phyloP scores from a whole-genome alignment of 1,140 invertebrate genomes.

The Sycobia sp. region DNA sequence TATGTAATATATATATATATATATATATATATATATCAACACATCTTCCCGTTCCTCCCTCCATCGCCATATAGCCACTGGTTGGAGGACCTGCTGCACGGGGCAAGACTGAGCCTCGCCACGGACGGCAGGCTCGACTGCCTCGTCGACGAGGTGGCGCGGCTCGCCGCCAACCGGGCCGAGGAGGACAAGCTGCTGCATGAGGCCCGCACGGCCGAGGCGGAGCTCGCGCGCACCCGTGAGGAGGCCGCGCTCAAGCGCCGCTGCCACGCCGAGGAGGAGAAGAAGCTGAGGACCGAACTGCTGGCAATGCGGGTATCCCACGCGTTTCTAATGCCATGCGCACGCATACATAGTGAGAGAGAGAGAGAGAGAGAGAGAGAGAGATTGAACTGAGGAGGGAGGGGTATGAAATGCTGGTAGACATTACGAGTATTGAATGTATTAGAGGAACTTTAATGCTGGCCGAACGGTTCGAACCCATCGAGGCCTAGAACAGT shows the following conservation, averaged over 20 bases:
- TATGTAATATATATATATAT: no score
- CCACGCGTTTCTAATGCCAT: no score
- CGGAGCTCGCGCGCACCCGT: background rate
- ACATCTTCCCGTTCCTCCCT: no score
- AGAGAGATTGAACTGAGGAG: no score
- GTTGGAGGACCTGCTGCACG: constrained; percentile 44
- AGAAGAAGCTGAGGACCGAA: background rate
- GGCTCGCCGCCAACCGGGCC: background rate
- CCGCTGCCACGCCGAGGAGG: background rate
- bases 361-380: no score
- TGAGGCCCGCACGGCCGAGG: background rate
- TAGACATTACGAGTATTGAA: no score
- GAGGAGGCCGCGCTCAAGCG: background rate
- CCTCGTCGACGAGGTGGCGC: constrained; percentile 43
- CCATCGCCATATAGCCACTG: constrained; percentile 47
- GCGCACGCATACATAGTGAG: no score
- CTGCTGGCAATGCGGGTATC: constrained; percentile 8
- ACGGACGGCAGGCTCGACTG: constrained; percentile 41
- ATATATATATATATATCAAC: no score
- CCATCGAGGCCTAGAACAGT: no score
- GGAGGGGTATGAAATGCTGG: no score
- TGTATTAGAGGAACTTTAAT: no score
- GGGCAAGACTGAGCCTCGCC: constrained; percentile 43
- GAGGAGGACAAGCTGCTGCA: constrained; percentile 14
- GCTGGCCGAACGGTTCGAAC: no score